Evolutionary conservation across 2,797 vertebrate genomes (phyloP), one percentile per base, ranked within the genome.

Genomic region (Dipus sagitta): DNA sequence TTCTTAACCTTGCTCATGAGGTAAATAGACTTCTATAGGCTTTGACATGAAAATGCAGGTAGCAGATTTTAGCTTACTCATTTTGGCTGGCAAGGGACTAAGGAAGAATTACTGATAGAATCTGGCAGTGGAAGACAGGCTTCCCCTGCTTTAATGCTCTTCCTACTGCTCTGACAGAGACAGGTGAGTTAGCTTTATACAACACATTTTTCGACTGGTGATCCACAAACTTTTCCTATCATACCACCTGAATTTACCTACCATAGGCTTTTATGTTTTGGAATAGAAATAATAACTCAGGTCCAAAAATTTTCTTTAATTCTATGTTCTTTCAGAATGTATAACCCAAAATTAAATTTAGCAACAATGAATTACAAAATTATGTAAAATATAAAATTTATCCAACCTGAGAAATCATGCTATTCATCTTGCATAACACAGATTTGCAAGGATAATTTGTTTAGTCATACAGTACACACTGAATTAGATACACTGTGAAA

Each of bases 271-370:
- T 82, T 90, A 81, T 52, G 90, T 75, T 93, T 93, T 93, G 54
- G 90, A 90, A 81, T 71, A 52, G 34, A 94, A 93, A 71, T 77
- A 89, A 93, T 62, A n/a, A 94, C 18, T 38, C 28, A 74, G 28
- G 17, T 47, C 42, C 91, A 78, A 85, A 68, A 81, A 77, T 75
- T 86, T 92, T 81, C 89, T 77, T 92, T 3, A 82, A 28, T 84
- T 83, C 2, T 54, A 79, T 75, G 6, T 60, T 87, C 72, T 71
- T 58, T 86, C 32, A 90, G 58, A 93, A 85, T 76, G 32, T 76
- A 58, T 74, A 72, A 32, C 42, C 23, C 34, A 70, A 81, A 94
- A 38, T 83, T 91, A 89, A 94, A 77, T 68, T 86, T 68, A 78
- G 47, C 21, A 90, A 87, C 32, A 65, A 58, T 90, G 75, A 89